These are phyloP conservation scores for Pseudolycoriella hygida DNA, from an alignment of 2,888 invertebrate genomes.

Conservation along the genomic window DNA sequence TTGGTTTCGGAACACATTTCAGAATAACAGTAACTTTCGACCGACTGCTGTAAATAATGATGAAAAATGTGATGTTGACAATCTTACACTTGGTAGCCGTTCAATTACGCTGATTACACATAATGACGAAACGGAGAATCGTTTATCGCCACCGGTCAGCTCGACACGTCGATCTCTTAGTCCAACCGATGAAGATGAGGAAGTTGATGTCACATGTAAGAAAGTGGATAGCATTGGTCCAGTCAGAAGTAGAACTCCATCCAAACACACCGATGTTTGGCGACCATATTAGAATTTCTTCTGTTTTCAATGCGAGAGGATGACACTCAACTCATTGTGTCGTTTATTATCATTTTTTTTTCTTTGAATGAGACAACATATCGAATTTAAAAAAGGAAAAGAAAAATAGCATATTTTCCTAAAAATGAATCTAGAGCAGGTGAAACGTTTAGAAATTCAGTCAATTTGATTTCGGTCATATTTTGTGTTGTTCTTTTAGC, in stretches of 20 bases:
- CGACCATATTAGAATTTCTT: slow-evolving; percentile 55
- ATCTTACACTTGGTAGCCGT: slow-evolving; percentile 24
- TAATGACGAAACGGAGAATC: slow-evolving; percentile 23
- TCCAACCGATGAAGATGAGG: slow-evolving; percentile 24
- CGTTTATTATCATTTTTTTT: too few species aligned
- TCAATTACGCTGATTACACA: slow-evolving; percentile 24
- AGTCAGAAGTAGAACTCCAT: slow-evolving; percentile 27
- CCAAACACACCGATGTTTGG: slow-evolving; percentile 52
- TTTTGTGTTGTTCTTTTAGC: too few species aligned
- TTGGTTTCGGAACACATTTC: slow-evolving; percentile 38
- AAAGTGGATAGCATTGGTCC: slow-evolving; percentile 19
- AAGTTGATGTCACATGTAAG: slow-evolving; percentile 17
- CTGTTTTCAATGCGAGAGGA: too few species aligned
- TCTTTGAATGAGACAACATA: too few species aligned
- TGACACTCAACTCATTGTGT: too few species aligned
- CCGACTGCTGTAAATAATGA: slow-evolving; percentile 14
- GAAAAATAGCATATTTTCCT: too few species aligned
- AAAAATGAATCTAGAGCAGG: too few species aligned
- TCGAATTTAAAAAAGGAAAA: too few species aligned
- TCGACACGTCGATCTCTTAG: slow-evolving; percentile 35
- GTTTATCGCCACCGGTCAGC: slow-evolving; percentile 29
- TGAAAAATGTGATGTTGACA: slow-evolving; percentile 9
- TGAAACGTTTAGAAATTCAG: too few species aligned
- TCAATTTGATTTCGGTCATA: too few species aligned
- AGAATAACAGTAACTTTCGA: slow-evolving; percentile 15